Evolutionary conservation across 2,888 invertebrate species (phyloP).

Genomic region (Brenthis daphne): DNA sequence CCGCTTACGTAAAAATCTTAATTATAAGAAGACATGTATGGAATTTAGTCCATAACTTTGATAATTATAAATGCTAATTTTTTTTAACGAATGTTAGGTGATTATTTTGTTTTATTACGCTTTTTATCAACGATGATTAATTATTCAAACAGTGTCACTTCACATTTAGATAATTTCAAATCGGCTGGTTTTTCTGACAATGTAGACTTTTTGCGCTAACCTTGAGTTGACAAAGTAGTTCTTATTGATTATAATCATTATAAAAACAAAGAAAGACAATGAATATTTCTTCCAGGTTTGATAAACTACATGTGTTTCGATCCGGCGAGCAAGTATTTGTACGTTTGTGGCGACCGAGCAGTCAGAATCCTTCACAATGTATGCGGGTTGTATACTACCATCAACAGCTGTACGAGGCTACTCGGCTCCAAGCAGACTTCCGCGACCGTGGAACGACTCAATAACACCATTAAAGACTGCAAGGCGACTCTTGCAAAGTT

Average conservation of each 20-base stretch:
- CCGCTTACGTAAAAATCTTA: background rate
- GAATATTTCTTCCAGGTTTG: slow-evolving; percentile 78
- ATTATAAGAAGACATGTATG: slow-evolving; percentile 4
- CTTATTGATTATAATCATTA: background rate
- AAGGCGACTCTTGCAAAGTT: slow-evolving; percentile 69
- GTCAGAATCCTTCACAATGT: slow-evolving; percentile 90
- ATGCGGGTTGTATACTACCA: slow-evolving; percentile 70
- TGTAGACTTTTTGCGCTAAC: background rate
- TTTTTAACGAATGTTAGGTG: background rate
- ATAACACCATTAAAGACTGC: slow-evolving; percentile 85
- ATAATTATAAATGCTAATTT: slow-evolving; percentile 6
- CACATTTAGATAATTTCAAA: background rate
- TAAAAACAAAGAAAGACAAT: background rate
- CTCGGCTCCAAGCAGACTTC: slow-evolving; percentile 84
- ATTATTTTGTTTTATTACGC: slow-evolving; percentile 1
- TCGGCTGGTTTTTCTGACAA: background rate
- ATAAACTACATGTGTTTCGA: slow-evolving; percentile 88
- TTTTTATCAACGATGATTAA: slow-evolving; percentile 11
- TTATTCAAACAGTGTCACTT: slow-evolving; percentile 1
- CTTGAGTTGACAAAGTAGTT: slow-evolving; percentile 1
- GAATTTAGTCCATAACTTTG: background rate
- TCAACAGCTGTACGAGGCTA: slow-evolving; percentile 64
- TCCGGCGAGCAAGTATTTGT: slow-evolving; percentile 87
- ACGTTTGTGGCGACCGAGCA: slow-evolving; percentile 88
- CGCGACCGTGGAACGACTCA: slow-evolving; percentile 89